A percentile compares a stretch with the other conserved stretches of the same genome.
These are phyloP conservation scores for Potorous gilbertii DNA, from an alignment of 2,797 vertebrate genomes.

Conservation along the genomic window DNA sequence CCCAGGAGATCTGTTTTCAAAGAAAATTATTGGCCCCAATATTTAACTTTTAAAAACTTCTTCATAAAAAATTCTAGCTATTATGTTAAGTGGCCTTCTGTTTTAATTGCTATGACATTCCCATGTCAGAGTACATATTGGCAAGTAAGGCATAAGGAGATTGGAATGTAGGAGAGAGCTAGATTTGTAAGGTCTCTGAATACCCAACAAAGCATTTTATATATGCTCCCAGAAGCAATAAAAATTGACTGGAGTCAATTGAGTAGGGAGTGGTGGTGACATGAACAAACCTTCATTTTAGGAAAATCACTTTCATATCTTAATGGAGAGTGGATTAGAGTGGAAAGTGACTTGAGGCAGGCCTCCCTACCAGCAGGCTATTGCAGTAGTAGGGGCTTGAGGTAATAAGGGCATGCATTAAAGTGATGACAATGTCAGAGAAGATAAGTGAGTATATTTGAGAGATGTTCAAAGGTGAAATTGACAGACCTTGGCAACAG, in stretches of 20 bases:
- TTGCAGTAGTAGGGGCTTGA: neutral
- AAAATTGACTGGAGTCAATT: neutral
- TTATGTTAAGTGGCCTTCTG: neutral
- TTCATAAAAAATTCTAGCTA: neutral
- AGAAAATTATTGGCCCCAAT: neutral
- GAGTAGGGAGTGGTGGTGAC: neutral
- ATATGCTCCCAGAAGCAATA: neutral
- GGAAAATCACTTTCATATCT: neutral
- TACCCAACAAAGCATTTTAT: no score
- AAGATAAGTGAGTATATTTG: neutral
- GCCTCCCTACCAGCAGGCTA: neutral
- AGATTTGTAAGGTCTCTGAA: no score
- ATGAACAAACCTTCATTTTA: neutral
- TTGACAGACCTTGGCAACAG: neutral
- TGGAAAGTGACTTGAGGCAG: neutral
- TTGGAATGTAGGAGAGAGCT: neutral
- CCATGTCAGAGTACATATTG: neutral
- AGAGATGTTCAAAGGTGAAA: neutral
- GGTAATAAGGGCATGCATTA: neutral
- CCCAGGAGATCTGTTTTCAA: neutral
- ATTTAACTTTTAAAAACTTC: neutral
- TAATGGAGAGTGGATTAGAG: neutral
- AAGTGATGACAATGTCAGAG: neutral
- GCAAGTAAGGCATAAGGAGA: neutral
- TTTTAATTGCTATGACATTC: neutral